These are phyloP conservation scores for Drosophila birchii DNA, from an alignment of 2,888 invertebrate species.

Conservation along the genomic window DNA sequence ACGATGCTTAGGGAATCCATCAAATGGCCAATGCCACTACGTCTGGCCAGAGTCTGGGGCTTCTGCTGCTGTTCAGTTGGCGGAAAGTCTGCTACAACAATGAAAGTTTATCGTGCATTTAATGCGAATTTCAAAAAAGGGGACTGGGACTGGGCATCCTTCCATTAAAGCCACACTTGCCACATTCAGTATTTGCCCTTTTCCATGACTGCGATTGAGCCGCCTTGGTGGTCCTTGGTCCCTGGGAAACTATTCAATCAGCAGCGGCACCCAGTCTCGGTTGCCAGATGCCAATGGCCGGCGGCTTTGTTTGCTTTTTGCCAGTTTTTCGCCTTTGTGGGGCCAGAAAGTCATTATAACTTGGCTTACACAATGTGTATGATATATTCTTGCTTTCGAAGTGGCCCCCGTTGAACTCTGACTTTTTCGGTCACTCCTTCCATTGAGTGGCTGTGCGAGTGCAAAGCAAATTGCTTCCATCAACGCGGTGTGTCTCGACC, in stretches of 20 bases:
- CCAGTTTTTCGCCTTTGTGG: conserved; percentile 53
- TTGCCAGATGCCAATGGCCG: conserved; percentile 70
- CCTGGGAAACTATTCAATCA: conserved; percentile 27
- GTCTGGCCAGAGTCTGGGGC: conserved; percentile 49
- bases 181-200: not conserved
- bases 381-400: conserved; percentile 25
- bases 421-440: conserved; percentile 35
- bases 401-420: conserved; percentile 35
- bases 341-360: conserved; percentile 47
- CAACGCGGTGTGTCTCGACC: conserved; percentile 1
- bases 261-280: conserved; percentile 25
- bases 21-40: conserved; percentile 49
- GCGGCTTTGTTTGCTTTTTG: conserved; percentile 72
- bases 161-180: conserved; percentile 56
- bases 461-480: conserved; percentile 9
- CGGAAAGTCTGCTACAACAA: conserved; percentile 45
- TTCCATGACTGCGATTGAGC: not conserved
- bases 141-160: not conserved
- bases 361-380: conserved; percentile 28
- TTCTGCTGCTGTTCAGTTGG: conserved; percentile 9
- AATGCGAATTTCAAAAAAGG: conserved; percentile 56
- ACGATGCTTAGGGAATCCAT: conserved; percentile 49
- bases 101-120: conserved; percentile 71
- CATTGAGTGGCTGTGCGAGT: conserved; percentile 7
- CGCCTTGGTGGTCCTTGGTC: conserved; percentile 11